These are phyloP conservation scores for Yponomeuta cagnagella DNA, from an alignment of 2,888 invertebrate species.

Conservation along the genomic window DNA sequence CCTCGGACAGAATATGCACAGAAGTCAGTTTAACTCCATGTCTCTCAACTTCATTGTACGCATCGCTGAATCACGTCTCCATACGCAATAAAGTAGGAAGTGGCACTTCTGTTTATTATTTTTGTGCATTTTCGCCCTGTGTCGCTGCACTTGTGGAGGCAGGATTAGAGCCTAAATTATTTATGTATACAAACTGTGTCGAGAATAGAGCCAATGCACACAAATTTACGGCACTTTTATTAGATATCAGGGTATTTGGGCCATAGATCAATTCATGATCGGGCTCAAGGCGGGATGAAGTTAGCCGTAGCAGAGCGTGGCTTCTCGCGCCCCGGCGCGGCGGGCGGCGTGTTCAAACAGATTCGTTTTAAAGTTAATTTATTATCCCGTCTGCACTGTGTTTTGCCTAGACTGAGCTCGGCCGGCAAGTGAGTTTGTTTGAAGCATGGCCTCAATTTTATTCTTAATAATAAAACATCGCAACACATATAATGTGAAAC, in stretches of 20 bases:
- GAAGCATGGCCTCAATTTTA: too few relatives aligned
- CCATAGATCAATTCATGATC: too few relatives aligned
- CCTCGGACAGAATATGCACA: too few relatives aligned
- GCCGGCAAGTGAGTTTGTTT: too few relatives aligned
- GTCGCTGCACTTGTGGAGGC: background rate
- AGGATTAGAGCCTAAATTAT: conserved; percentile 3
- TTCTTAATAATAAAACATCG: too few relatives aligned
- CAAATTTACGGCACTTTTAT: background rate
- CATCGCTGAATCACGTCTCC: too few relatives aligned
- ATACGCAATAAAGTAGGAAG: background rate
- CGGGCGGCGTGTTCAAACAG: background rate
- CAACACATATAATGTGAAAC: too few relatives aligned
- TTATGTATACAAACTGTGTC: background rate
- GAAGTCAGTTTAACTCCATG: too few relatives aligned
- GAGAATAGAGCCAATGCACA: background rate
- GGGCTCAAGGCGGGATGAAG: too few relatives aligned
- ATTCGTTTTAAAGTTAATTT: background rate
- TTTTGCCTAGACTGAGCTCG: too few relatives aligned
- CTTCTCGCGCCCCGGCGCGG: background rate
- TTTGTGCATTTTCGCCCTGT: background rate
- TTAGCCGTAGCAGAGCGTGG: background rate
- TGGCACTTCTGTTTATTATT: background rate
- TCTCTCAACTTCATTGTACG: too few relatives aligned
- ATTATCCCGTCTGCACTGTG: background rate
- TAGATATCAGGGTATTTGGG: background rate